phyloP scores from a whole-genome alignment of 2,888 invertebrate genomes.

The Anodontia alba region DNA sequence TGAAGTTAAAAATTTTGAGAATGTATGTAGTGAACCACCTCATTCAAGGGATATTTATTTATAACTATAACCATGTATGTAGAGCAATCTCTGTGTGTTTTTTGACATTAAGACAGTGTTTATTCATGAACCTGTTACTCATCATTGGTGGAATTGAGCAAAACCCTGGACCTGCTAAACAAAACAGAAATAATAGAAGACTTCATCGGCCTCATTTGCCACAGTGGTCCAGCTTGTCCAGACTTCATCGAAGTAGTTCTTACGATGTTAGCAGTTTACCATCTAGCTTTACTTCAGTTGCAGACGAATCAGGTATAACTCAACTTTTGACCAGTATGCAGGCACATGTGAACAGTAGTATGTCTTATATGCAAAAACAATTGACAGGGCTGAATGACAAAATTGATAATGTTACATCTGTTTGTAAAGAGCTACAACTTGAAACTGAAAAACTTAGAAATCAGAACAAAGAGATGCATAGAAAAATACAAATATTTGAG shows the following conservation, averaged over 20 bases:
- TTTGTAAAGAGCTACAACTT: not conserved
- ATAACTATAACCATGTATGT: too few relatives aligned
- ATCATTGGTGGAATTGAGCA: not conserved
- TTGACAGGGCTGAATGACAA: not conserved
- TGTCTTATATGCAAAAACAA: not conserved
- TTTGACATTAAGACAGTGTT: too few relatives aligned
- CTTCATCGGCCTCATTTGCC: not conserved
- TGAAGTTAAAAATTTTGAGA: too few relatives aligned
- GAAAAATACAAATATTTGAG: not conserved
- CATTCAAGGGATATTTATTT: too few relatives aligned
- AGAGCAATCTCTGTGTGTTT: too few relatives aligned
- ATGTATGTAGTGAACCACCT: too few relatives aligned
- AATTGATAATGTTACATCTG: not conserved
- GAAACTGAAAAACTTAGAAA: not conserved
- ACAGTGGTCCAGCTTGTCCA: not conserved
- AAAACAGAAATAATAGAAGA: not conserved
- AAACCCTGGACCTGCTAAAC: not conserved
- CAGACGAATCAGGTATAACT: not conserved
- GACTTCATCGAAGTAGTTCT: not conserved
- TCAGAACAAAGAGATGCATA: not conserved
- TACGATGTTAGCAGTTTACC: not conserved
- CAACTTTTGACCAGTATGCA: not conserved
- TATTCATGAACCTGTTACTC: not conserved
- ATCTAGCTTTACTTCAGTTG: not conserved
- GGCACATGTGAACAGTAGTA: not conserved